These are phyloP conservation scores for Neomicropteryx cornuta DNA, from an alignment of 1,140 invertebrate species.

Conservation along the genomic window DNA sequence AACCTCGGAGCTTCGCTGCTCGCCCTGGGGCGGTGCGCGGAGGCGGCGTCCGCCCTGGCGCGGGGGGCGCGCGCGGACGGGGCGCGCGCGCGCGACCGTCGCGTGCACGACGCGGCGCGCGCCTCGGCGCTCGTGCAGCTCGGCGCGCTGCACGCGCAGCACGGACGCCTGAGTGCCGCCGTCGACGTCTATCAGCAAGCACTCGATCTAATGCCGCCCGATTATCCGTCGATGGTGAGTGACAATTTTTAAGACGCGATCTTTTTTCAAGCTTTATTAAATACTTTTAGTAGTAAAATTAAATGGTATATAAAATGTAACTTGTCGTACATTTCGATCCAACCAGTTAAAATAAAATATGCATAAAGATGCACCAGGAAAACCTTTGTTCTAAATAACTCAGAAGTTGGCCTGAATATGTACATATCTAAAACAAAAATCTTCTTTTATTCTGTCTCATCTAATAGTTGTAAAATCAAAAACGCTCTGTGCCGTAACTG, in stretches of 20 bases:
- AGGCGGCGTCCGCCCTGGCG: conserved; percentile 73
- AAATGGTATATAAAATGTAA: too few relatives aligned
- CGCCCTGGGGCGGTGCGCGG: conserved; percentile 65
- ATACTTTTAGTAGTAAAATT: too few relatives aligned
- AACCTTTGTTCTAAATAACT: too few relatives aligned
- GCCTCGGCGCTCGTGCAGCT: conserved; percentile 87
- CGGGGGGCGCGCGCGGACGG: conserved; percentile 78
- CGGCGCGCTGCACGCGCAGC: conserved; percentile 79
- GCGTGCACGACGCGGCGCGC: conserved; percentile 79
- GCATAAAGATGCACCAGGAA: too few relatives aligned
- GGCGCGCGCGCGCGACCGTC: conserved; percentile 75
- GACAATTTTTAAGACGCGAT: too few relatives aligned
- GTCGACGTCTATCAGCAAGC: conserved; percentile 85
- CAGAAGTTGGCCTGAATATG: too few relatives aligned
- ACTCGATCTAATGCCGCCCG: conserved; percentile 63
- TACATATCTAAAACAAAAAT: too few relatives aligned
- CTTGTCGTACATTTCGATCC: too few relatives aligned
- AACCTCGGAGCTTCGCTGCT: conserved; percentile 85
- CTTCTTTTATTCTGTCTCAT: too few relatives aligned
- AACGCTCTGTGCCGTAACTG: too few relatives aligned
- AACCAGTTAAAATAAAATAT: too few relatives aligned
- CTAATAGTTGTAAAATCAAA: too few relatives aligned
- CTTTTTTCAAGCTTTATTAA: conserved; percentile 10
- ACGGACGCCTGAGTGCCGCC: conserved; percentile 72
- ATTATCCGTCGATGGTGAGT: conserved; percentile 70